Conservation (phyloP, 2,888 invertebrate species). For the Tyria jacobaeae region DNA sequence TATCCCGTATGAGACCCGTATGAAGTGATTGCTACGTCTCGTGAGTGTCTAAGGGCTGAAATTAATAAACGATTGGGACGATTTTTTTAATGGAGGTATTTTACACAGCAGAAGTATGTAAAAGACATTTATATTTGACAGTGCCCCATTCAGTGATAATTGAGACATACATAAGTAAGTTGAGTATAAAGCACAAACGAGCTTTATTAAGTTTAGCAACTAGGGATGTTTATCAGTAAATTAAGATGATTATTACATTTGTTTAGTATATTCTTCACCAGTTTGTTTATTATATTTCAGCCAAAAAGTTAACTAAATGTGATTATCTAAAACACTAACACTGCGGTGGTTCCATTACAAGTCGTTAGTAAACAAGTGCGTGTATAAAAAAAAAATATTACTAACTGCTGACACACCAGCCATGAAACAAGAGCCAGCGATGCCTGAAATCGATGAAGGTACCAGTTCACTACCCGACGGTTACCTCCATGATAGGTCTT, state of each 20-base stretch:
- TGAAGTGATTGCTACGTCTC: conserved; percentile 37
- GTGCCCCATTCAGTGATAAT: neutral
- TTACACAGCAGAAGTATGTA: too few relatives aligned
- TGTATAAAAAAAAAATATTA: conserved; percentile 39
- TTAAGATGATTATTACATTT: neutral
- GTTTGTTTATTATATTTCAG: conserved; percentile 14
- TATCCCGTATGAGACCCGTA: conserved; percentile 35
- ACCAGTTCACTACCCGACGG: conserved; percentile 61
- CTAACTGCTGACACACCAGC: conserved; percentile 68
- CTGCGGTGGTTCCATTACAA: conserved; percentile 42
- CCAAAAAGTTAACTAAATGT: neutral
- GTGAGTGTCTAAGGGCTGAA: conserved; percentile 19
- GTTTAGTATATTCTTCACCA: neutral
- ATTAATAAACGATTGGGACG: conserved; percentile 19
- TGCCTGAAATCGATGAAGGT: conserved; percentile 74
- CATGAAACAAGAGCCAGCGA: conserved; percentile 70
- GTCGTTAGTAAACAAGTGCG: conserved; percentile 57
- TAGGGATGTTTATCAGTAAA: neutral
- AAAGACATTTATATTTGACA: too few relatives aligned
- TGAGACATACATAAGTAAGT: neutral
- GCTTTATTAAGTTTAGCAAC: neutral
- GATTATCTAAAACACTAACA: neutral
- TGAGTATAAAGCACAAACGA: neutral
- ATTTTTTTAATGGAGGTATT: neutral
- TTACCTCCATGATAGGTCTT: conserved; percentile 70